Percentiles rank a stretch among this genome's conserved stretches.
phyloP scores from a whole-genome alignment of 2,113 vertebrate species.

The Geococcyx californianus region DNA sequence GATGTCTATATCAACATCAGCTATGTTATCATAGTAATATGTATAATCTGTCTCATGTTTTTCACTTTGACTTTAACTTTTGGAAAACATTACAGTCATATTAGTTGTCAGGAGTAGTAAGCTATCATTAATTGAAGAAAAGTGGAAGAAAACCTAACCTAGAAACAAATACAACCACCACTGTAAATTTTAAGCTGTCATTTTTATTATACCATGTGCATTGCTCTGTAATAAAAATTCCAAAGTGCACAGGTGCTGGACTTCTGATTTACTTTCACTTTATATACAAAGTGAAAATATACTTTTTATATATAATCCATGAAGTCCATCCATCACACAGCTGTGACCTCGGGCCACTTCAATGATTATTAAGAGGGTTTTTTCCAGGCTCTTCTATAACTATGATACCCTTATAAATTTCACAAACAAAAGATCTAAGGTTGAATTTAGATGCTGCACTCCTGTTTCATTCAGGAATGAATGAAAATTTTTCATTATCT shows the following conservation, averaged over 20 bases:
- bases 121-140: background rate
- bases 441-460: background rate
- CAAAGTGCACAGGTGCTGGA: background rate
- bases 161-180: background rate
- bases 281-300: too few relatives aligned
- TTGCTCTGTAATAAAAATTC: background rate
- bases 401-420: background rate
- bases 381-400: background rate
- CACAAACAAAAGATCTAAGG: background rate
- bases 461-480: too few relatives aligned
- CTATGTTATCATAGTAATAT: background rate
- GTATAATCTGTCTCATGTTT: background rate
- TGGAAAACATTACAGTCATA: background rate
- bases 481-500: too few relatives aligned
- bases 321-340: background rate
- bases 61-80: background rate
- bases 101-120: background rate
- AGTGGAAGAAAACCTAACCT: background rate
- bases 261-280: background rate
- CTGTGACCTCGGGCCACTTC: background rate
- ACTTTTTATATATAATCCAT: too few relatives aligned
- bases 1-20: background rate
- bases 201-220: background rate
- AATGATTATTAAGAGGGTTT: background rate
- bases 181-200: background rate